Evolutionary conservation across 2,888 invertebrate genomes (phyloP), one percentile per base, ranked within the genome.

Genomic region (Hyalella azteca): DNA sequence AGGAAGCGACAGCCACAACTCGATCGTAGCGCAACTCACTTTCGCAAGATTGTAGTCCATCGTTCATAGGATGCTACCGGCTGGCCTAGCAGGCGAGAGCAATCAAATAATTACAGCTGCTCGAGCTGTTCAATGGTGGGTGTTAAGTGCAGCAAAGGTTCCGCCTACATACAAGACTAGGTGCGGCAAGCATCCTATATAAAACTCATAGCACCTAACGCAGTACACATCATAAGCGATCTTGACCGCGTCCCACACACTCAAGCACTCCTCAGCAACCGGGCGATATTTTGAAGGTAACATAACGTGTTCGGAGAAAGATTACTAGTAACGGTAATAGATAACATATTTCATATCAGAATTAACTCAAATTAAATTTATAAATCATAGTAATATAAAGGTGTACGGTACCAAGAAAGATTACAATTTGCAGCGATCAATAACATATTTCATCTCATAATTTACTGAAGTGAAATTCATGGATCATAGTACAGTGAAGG

Each of bases 111-210:
- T 66, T 36, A 39, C 66, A 15, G 66, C 36, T n/a, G n/a, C 19
- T 7, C 66, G 32, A 32, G 39, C n/a, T 54, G 54, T 54, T 22
- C 54, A 54, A 54, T 54, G 54, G 54, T 54, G 54, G 54, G 22
- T 54, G 54, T 5, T 66, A 66, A 19, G 66, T 36, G 32, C 66
- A n/a, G 66, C n/a, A 19, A 39, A 66, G 19, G 66, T 36, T 36
- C 66, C 66, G 66, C 66, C 66, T 39, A 36, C 66, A 5, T 36
- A 66, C 54, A 66, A 66, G 66, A 39, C 66, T 29, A 22, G 66
- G 5, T 32, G 36, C 36, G 36, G 36, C 54, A 54, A 54, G 29
- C 36, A 32, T 66, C 15, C 66, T 36, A 32, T 66, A 45, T 45
- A 66, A 36, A 66, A 66, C 22, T 32, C 66, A 13, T 66, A 66